phyloP scores from a whole-genome alignment of 2,888 invertebrate species.

The Drosophila anomalata region DNA sequence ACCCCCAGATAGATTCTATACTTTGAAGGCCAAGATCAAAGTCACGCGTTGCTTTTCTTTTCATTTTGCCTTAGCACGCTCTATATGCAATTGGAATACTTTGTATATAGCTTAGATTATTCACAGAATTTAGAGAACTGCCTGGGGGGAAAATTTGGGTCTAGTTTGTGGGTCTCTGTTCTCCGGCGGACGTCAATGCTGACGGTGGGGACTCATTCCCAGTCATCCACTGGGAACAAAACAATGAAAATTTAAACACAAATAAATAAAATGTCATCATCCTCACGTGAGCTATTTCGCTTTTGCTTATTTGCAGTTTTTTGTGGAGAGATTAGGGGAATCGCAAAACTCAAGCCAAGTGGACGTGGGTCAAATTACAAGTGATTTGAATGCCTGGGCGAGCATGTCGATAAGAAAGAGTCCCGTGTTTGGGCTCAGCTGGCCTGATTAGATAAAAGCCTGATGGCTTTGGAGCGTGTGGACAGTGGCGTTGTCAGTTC shows the following conservation, averaged over 20 bases:
- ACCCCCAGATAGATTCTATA: conserved; percentile 15
- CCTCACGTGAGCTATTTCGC: conserved; percentile 63
- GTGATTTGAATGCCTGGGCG: conserved; percentile 6
- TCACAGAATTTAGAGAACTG: conserved; percentile 37
- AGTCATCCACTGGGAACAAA: conserved; percentile 6
- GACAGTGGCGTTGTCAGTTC: background rate
- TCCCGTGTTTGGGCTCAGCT: conserved; percentile 34
- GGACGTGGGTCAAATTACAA: conserved; percentile 33
- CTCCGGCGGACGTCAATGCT: conserved; percentile 47
- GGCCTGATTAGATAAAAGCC: conserved; percentile 62
- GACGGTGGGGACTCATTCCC: conserved; percentile 21
- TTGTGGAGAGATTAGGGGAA: conserved; percentile 29
- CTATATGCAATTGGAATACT: conserved; percentile 30
- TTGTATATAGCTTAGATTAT: conserved; percentile 11
- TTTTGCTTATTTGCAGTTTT: conserved; percentile 39
- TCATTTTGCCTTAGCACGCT: conserved; percentile 22
- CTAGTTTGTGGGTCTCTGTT: conserved; percentile 12
- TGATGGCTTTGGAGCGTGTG: conserved; percentile 20
- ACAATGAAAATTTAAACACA: conserved; percentile 11
- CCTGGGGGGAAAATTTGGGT: conserved; percentile 21
- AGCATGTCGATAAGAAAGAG: conserved; percentile 35
- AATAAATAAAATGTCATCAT: conserved; percentile 14
- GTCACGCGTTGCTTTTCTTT: conserved; percentile 58
- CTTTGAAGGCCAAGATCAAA: conserved; percentile 76
- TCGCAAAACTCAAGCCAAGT: conserved; percentile 11